Evolutionary conservation across 2,113 vertebrate genomes (phyloP).

Genomic region (Aleadryas rufinucha): DNA sequence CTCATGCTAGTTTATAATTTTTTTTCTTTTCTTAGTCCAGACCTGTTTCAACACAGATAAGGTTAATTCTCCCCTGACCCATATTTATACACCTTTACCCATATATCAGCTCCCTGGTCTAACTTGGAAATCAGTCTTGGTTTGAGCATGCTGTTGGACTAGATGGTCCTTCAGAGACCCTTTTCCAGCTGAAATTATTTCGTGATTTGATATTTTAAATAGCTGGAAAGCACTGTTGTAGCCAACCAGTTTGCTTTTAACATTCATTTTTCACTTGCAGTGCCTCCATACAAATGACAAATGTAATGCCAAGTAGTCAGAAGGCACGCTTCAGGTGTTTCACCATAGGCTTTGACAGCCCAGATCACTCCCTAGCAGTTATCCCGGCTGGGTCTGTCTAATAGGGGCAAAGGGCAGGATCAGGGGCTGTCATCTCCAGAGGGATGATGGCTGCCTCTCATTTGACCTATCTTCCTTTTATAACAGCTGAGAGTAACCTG

Average conservation of each 20-base stretch:
- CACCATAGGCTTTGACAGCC: background rate
- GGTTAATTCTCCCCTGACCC: background rate
- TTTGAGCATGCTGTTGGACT: background rate
- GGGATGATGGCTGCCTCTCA: background rate
- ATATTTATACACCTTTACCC: background rate
- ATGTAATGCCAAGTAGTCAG: background rate
- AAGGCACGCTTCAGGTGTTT: background rate
- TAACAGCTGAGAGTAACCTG: slow-evolving; percentile 30
- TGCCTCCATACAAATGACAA: background rate
- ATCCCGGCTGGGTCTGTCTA: background rate
- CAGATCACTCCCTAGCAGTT: background rate
- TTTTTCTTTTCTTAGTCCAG: background rate
- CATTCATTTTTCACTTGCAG: background rate
- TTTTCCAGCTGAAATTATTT: background rate
- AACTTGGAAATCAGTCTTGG: background rate
- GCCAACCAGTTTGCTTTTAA: background rate
- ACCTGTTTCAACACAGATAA: background rate
- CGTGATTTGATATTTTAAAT: background rate
- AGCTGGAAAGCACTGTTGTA: background rate
- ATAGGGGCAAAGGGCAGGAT: background rate
- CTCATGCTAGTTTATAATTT: background rate
- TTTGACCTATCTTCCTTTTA: slow-evolving; percentile 38
- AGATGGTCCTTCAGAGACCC: background rate
- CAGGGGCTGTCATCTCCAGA: background rate
- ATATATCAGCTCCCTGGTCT: background rate